Evolutionary conservation across 2,113 vertebrate genomes (phyloP).

Genomic region (Hippolais icterina): DNA sequence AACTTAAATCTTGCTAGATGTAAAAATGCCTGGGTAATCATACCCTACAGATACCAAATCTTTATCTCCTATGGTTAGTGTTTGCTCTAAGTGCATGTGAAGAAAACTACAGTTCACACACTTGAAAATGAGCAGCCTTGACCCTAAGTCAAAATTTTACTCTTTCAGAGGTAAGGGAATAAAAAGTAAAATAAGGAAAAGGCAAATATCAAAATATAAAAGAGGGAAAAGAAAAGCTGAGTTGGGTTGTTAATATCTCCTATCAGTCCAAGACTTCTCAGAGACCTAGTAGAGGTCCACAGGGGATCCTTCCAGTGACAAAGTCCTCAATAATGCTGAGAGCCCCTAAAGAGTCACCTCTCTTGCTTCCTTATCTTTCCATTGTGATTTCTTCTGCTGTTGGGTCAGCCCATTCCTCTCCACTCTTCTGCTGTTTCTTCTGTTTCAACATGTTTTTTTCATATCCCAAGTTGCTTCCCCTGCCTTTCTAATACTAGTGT

Average conservation of each 20-base stretch:
- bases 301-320: not conserved
- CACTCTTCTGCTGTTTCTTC: not conserved
- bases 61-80: not conserved
- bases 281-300: not conserved
- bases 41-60: not conserved
- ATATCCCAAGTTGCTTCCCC: accelerated
- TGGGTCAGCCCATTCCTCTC: not conserved
- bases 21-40: not conserved
- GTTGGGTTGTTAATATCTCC: not conserved
- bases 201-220: not conserved
- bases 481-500: not conserved
- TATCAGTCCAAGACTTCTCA: not conserved
- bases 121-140: not conserved
- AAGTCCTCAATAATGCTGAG: not conserved
- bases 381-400: not conserved
- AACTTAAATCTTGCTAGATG: not conserved
- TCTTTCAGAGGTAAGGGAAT: not conserved
- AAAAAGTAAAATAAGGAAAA: not conserved
- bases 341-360: not conserved
- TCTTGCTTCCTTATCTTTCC: not conserved
- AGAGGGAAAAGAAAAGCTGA: not conserved
- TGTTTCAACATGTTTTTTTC: not conserved
- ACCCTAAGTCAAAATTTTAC: not conserved
- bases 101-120: not conserved
- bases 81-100: not conserved